Evolutionary conservation across 2,797 vertebrate species (phyloP).

Genomic region (Sphaeramia orbicularis): DNA sequence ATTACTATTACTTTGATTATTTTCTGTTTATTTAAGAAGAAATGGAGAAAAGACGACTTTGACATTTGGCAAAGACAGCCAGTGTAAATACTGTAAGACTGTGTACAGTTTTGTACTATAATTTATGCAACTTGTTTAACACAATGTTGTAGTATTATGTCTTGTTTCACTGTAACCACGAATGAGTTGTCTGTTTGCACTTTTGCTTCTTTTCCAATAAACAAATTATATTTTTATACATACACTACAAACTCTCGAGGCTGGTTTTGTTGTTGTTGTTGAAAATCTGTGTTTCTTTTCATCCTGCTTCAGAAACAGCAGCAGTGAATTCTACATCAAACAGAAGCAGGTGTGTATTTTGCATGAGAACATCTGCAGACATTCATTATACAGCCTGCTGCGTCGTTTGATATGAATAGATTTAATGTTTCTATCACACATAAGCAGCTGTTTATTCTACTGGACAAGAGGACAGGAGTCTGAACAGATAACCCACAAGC

Average conservation of each 20-base stretch:
- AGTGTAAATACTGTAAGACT: slow-evolving; percentile 77
- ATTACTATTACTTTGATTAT: slow-evolving; percentile 45
- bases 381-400: too few relatives aligned
- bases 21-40: slow-evolving; percentile 63
- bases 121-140: slow-evolving; percentile 69
- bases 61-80: slow-evolving; percentile 48
- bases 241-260: slow-evolving; percentile 5
- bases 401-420: too few relatives aligned
- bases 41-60: slow-evolving; percentile 26
- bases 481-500: too few relatives aligned
- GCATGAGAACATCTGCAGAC: too few relatives aligned
- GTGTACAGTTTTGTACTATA: slow-evolving; percentile 78
- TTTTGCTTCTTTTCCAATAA: slow-evolving; percentile 72
- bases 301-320: slow-evolving; percentile 7
- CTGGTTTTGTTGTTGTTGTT: slow-evolving; percentile 7
- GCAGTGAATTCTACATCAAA: too few relatives aligned
- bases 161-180: slow-evolving; percentile 65
- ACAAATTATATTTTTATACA: slow-evolving; percentile 79
- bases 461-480: too few relatives aligned
- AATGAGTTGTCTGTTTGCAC: slow-evolving; percentile 71
- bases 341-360: too few relatives aligned
- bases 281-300: not conserved
- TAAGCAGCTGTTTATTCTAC: too few relatives aligned
- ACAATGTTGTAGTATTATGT: slow-evolving; percentile 52
- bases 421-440: too few relatives aligned